phyloP scores from a whole-genome alignment of 2,888 invertebrate genomes.

The Drosophila tanythrix region DNA sequence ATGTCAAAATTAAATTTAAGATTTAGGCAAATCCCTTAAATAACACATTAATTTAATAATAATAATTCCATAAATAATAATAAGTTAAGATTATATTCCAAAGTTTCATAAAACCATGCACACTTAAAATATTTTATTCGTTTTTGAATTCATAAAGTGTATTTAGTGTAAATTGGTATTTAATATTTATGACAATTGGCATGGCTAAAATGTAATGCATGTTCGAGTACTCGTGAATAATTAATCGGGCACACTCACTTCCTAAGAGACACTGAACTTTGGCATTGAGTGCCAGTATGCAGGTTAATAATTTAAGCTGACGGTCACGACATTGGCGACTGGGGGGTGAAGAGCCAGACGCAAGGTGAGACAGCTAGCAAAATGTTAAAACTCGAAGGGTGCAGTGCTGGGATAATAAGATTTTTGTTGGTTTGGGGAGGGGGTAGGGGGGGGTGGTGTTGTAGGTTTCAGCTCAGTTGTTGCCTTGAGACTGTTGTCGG shows the following conservation, averaged over 20 bases:
- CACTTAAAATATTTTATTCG: background rate
- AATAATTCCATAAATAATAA: background rate
- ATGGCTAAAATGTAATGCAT: slow-evolving; percentile 57
- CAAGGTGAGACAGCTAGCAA: background rate
- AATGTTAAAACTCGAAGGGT: slow-evolving; percentile 9
- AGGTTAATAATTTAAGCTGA: slow-evolving; percentile 64
- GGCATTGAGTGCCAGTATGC: slow-evolving; percentile 51
- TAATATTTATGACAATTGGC: slow-evolving; percentile 64
- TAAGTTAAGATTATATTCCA: background rate
- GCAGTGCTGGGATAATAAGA: background rate
- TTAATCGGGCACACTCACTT: slow-evolving; percentile 51
- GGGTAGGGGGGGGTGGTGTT: background rate
- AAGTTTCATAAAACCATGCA: background rate
- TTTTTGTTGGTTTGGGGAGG: background rate
- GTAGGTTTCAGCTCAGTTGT: slow-evolving; percentile 17
- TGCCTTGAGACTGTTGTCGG: slow-evolving; percentile 33
- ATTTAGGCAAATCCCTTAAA: background rate
- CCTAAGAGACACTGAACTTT: slow-evolving; percentile 40
- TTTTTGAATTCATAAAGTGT: slow-evolving; percentile 12
- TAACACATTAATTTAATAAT: background rate
- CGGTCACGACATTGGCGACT: slow-evolving; percentile 28
- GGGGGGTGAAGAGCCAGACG: background rate
- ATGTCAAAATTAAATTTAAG: background rate
- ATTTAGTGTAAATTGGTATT: slow-evolving; percentile 62
- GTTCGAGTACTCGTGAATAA: slow-evolving; percentile 56